Evolutionary conservation across 2,888 invertebrate species (phyloP).

Genomic region (Tryphoninae sp.): DNA sequence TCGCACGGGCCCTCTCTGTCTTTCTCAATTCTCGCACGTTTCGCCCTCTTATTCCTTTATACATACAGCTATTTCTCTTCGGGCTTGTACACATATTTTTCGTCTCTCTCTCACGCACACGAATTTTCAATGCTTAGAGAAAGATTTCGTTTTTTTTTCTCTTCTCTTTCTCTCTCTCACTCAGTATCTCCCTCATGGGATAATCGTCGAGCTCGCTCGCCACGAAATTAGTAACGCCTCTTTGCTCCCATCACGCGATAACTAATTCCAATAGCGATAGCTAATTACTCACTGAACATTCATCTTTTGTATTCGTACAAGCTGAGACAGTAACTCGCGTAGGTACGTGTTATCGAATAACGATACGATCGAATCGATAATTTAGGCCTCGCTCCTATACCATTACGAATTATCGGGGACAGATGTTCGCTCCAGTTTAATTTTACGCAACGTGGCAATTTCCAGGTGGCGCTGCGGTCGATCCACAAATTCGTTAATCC

Average conservation of each 20-base stretch:
- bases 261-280: constrained; percentile 56
- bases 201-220: constrained; percentile 48
- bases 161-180: constrained; percentile 22
- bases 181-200: constrained; percentile 25
- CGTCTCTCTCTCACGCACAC: constrained; percentile 17
- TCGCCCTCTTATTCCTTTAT: not conserved
- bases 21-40: constrained; percentile 26
- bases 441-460: not conserved
- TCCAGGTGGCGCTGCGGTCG: constrained; percentile 45
- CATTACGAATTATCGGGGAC: constrained; percentile 4
- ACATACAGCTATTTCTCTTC: constrained; percentile 25
- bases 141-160: constrained; percentile 5
- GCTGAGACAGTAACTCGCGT: constrained; percentile 17
- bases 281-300: constrained; percentile 53
- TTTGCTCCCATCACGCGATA: constrained; percentile 59
- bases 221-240: constrained; percentile 61
- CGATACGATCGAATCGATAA: not conserved
- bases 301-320: constrained; percentile 35
- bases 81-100: constrained; percentile 22
- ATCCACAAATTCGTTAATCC: constrained; percentile 57
- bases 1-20: constrained; percentile 37
- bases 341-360: constrained; percentile 3
- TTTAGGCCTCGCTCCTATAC: not conserved
- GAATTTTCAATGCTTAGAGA: constrained; percentile 7
- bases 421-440: constrained; percentile 27